These are phyloP conservation scores for Aleiodes testaceus DNA, from an alignment of 2,888 invertebrate species.

Conservation along the genomic window DNA sequence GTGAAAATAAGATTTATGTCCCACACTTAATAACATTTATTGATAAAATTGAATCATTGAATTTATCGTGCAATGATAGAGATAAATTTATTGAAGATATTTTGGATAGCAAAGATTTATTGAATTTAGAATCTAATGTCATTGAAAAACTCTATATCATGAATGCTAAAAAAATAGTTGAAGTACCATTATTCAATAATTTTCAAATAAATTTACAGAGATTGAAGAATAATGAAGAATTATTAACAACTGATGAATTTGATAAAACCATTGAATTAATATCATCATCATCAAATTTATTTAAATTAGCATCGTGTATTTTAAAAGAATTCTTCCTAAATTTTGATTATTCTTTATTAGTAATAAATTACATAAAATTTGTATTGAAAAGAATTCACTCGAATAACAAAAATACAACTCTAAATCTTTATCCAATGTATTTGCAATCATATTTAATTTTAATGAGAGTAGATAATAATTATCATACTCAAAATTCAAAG, in stretches of 20 bases:
- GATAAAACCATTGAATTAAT: slow-evolving; percentile 53
- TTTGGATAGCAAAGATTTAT: slow-evolving; percentile 48
- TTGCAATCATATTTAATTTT: slow-evolving; percentile 60
- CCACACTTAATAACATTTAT: slow-evolving; percentile 54
- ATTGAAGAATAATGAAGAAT: slow-evolving; percentile 26
- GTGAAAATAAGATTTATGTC: slow-evolving; percentile 49
- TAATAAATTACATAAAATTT: slow-evolving; percentile 56
- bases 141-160: slow-evolving; percentile 59
- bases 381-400: slow-evolving; percentile 53
- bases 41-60: slow-evolving; percentile 53
- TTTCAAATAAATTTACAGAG: slow-evolving; percentile 48
- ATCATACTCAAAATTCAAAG: slow-evolving; percentile 57
- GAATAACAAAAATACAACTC: slow-evolving; percentile 50
- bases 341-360: slow-evolving; percentile 51
- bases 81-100: slow-evolving; percentile 53
- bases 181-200: slow-evolving; percentile 58
- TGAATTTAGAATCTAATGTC: slow-evolving; percentile 50
- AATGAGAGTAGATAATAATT: slow-evolving; percentile 57
- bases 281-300: slow-evolving; percentile 56
- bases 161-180: slow-evolving; percentile 58
- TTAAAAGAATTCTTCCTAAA: slow-evolving; percentile 59
- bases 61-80: slow-evolving; percentile 52
- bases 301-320: slow-evolving; percentile 55
- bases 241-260: slow-evolving; percentile 24
- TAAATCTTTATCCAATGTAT: slow-evolving; percentile 64